Percentiles rank a stretch among this genome's conserved stretches.
Evolutionary conservation across 2,113 vertebrate species (phyloP).

Genomic region (Hemichromis elongatus): DNA sequence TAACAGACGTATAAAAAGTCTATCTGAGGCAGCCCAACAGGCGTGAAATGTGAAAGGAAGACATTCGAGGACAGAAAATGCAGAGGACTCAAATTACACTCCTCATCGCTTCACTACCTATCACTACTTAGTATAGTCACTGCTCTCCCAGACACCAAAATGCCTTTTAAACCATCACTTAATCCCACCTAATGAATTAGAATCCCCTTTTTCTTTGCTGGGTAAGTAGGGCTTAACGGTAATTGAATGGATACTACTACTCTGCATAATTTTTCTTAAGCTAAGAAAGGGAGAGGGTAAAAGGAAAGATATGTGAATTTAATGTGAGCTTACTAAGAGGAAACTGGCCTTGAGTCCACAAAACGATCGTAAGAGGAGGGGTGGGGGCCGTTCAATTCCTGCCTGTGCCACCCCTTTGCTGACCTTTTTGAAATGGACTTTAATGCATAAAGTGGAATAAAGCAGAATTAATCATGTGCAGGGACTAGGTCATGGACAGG

Average conservation of each 20-base stretch:
- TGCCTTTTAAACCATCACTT: constrained; percentile 59
- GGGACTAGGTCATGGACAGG: constrained; percentile 58
- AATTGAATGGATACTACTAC: constrained; percentile 61
- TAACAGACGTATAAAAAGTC: constrained; percentile 54
- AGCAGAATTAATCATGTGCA: constrained; percentile 60
- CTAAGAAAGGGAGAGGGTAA: constrained; percentile 6
- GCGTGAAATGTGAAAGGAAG: constrained; percentile 63
- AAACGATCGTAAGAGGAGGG: constrained; percentile 23
- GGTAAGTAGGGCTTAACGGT: constrained; percentile 55
- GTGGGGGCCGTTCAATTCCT: constrained; percentile 12
- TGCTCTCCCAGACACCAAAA: constrained; percentile 41
- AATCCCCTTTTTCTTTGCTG: constrained; percentile 42
- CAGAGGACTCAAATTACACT: constrained; percentile 58
- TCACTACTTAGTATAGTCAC: constrained; percentile 21
- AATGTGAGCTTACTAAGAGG: constrained; percentile 43
- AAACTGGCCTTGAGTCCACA: constrained; percentile 61
- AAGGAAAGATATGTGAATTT: constrained; percentile 24
- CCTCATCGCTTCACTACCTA: constrained; percentile 39
- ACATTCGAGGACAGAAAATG: constrained; percentile 57
- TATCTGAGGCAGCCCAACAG: constrained; percentile 52
- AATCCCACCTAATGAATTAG: constrained; percentile 66
- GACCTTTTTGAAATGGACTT: constrained; percentile 65
- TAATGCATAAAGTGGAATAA: constrained; percentile 68
- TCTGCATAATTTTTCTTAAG: constrained; percentile 39
- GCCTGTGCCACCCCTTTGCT: constrained; percentile 38